Percentiles rank a stretch among this genome's conserved stretches.
Conservation (phyloP, 2,113 vertebrate genomes). For the Sclerurus mexicanus region DNA sequence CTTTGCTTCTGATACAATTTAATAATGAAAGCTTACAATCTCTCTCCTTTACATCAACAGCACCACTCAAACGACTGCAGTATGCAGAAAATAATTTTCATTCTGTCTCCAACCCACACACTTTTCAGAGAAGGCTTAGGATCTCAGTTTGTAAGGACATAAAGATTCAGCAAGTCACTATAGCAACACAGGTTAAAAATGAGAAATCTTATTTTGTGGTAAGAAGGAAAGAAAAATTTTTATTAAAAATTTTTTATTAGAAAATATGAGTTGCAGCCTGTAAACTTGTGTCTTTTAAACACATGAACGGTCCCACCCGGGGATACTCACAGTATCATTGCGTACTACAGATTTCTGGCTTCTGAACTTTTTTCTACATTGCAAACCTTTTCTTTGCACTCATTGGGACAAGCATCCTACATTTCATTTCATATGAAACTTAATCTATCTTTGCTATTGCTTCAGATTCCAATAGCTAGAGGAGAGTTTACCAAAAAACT, state of each 20-base stretch:
- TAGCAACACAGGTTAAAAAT: constrained; percentile 1
- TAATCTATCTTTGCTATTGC: background rate
- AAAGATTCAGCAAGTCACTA: background rate
- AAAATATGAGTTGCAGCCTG: background rate
- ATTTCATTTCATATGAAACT: background rate
- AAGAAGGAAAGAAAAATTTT: background rate
- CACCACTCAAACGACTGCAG: background rate
- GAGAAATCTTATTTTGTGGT: background rate
- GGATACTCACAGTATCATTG: background rate
- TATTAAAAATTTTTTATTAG: background rate
- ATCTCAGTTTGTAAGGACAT: background rate
- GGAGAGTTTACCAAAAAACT: background rate
- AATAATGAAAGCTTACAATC: background rate
- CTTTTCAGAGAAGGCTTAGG: background rate
- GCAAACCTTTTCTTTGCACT: background rate
- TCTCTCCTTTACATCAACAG: background rate
- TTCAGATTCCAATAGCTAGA: background rate
- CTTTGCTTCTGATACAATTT: background rate
- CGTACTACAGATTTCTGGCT: background rate
- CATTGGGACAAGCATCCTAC: background rate
- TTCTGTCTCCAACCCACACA: background rate
- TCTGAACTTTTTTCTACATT: background rate
- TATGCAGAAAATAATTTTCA: background rate
- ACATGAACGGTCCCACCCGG: background rate
- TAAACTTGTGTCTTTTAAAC: background rate